Conservation (phyloP, 2,797 vertebrate genomes). For the Fundulus diaphanus region DNA sequence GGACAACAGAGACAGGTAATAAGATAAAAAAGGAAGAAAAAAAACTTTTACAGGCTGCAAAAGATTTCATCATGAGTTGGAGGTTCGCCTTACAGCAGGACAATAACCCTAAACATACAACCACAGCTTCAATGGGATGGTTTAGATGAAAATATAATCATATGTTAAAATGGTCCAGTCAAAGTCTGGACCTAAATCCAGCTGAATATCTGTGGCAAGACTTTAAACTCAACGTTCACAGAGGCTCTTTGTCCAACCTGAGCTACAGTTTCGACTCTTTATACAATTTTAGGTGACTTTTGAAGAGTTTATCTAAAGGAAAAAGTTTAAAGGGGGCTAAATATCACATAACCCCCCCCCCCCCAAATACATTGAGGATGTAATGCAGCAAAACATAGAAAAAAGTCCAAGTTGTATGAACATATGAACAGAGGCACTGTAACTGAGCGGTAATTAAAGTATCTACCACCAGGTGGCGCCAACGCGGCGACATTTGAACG, state of each 20-base stretch:
- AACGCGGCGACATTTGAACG: not conserved
- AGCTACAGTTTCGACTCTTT: not conserved
- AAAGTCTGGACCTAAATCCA: not conserved
- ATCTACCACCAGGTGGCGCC: conserved; percentile 39
- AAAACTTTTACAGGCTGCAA: too few species aligned
- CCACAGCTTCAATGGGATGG: too few species aligned
- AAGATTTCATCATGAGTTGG: not conserved
- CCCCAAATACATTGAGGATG: not conserved
- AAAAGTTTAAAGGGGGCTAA: not conserved
- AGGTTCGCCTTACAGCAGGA: not conserved
- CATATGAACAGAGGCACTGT: too few species aligned
- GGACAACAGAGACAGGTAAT: too few species aligned
- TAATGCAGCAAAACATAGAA: not conserved
- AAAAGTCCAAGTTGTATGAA: not conserved
- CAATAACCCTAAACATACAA: too few species aligned
- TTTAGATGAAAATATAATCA: not conserved
- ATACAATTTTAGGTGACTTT: not conserved
- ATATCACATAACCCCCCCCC: too few species aligned
- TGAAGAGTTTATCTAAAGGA: not conserved
- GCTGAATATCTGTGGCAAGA: not conserved
- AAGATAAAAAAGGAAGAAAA: too few species aligned
- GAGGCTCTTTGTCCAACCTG: too few species aligned
- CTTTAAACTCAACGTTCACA: not conserved
- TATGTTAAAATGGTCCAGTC: not conserved
- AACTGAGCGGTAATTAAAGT: not conserved